These are phyloP conservation scores for Porites lobata DNA, from an alignment of 92 coral and sea anemone species.

Conservation along the genomic window DNA sequence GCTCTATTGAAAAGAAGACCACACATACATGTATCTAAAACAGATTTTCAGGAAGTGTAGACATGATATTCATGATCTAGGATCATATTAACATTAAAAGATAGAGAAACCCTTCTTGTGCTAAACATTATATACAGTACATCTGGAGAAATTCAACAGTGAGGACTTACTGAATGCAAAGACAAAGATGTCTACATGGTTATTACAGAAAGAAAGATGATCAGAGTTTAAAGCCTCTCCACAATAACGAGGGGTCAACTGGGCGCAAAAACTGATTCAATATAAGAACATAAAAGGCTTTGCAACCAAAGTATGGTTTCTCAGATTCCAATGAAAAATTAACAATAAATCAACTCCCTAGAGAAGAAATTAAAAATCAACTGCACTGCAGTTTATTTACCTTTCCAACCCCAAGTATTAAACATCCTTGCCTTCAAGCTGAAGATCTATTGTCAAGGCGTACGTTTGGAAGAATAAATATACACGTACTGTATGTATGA, in stretches of 20 bases:
- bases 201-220: not conserved
- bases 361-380: conserved; percentile 35
- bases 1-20: not conserved
- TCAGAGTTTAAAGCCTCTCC: conserved; percentile 40
- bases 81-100: not conserved
- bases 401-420: conserved; percentile 50
- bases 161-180: not conserved
- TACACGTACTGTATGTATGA: conserved; percentile 19
- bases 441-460: conserved; percentile 18
- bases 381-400: conserved; percentile 22
- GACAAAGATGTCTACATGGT: not conserved
- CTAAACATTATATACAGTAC: not conserved
- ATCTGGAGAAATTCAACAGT: not conserved
- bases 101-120: not conserved
- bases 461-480: not conserved
- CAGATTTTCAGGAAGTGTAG: not conserved
- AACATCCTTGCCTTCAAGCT: conserved; percentile 21
- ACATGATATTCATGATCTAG: not conserved
- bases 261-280: not conserved
- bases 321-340: conserved; percentile 30
- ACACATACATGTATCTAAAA: not conserved
- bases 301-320: not conserved
- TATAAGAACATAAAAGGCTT: not conserved
- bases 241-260: conserved; percentile 29
- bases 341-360: conserved; percentile 16